Evolutionary conservation across 1,140 invertebrate species (phyloP).

Genomic region (Orchesella cincta): DNA sequence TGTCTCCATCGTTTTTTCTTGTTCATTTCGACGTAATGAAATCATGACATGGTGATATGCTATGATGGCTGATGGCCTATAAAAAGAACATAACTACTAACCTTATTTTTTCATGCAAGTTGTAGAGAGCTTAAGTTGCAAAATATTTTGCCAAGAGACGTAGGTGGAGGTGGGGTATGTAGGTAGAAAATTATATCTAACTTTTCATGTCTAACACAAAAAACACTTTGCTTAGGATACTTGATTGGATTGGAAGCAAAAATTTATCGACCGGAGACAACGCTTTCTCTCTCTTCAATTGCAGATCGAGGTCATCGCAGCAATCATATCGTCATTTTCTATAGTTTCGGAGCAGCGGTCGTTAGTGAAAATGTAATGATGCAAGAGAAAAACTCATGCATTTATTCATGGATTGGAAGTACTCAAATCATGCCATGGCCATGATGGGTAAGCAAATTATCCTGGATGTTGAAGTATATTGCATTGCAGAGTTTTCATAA

Average conservation of each 20-base stretch:
- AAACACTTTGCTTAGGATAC: neutral
- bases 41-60: neutral
- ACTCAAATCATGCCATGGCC: too few species aligned
- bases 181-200: neutral
- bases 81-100: neutral
- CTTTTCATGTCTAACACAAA: neutral
- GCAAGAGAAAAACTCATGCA: too few species aligned
- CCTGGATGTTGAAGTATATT: too few species aligned
- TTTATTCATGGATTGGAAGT: too few species aligned
- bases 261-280: conserved; percentile 19
- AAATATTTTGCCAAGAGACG: neutral
- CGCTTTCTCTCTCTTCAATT: neutral
- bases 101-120: too few species aligned
- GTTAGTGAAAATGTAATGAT: too few species aligned
- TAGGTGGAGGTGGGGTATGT: neutral
- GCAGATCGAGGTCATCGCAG: conserved; percentile 1
- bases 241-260: neutral
- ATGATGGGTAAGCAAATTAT: too few species aligned
- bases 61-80: neutral
- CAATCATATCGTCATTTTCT: too few species aligned
- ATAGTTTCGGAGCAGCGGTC: too few species aligned
- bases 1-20: neutral
- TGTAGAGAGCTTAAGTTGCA: too few species aligned
- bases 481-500: too few species aligned
- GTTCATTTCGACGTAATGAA: neutral